Evolutionary conservation across 2,888 invertebrate genomes (phyloP), one percentile per base, ranked within the genome.

Genomic region (Trichopria drosophilae): DNA sequence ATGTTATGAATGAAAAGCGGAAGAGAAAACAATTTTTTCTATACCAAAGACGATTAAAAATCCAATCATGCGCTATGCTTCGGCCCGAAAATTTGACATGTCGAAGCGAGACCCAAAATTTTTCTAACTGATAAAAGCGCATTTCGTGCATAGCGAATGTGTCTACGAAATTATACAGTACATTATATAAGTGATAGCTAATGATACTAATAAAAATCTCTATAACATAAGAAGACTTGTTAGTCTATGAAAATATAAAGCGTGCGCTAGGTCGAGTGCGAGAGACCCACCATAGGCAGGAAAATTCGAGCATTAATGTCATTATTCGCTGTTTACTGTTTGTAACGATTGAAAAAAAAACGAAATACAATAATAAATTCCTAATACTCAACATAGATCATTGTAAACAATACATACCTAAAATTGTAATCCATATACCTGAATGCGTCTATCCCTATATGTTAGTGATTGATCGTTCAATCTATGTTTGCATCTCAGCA

Each of bases 241-340:
- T 55, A n/a, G n/a, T n/a, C n/a, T n/a, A n/a, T n/a, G n/a, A n/a
- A n/a, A n/a, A n/a, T n/a, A n/a, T n/a, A n/a, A n/a, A n/a, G n/a
- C n/a, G n/a, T n/a, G n/a, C n/a, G n/a, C n/a, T n/a, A n/a, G n/a
- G n/a, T n/a, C n/a, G n/a, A n/a, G n/a, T n/a, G n/a, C n/a, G n/a
- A n/a, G n/a, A 48, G 34, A 41, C 46, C 20, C 26, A 49, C 32
- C 34, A 29, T 42, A 52, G 34, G 41, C 29, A 41, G 39, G 13
- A 40, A 40, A 54, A n/a, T n/a, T 46, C 16, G 42, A 39, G 20
- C 63, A 64, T 57, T 65, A 68, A 68, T 65, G 69, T 72, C 64
- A 66, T 61, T 72, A 73, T 67, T 72, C 64, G 65, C 67, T 73
- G 71, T 73, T 72, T 67, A 71, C 67, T 73, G 71, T 73, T 73